Evolutionary conservation across 2,797 vertebrate species (phyloP).

Genomic region (Cossypha caffra): DNA sequence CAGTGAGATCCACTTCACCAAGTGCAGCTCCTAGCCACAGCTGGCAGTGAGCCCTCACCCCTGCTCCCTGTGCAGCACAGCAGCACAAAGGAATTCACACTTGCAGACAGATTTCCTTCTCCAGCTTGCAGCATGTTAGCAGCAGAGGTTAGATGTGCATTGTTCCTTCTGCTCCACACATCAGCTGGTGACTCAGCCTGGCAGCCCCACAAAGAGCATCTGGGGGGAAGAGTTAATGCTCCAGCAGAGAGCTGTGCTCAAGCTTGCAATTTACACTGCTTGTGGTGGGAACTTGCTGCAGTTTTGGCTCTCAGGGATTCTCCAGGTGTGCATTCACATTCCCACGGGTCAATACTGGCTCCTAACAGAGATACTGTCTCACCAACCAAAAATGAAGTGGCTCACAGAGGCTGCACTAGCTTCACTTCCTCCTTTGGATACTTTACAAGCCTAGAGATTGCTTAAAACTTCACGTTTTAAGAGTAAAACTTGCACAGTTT

Average conservation of each 20-base stretch:
- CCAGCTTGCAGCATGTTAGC: not conserved
- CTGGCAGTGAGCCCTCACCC: not conserved
- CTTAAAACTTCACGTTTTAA: not conserved
- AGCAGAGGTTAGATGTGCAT: not conserved
- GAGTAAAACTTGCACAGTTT: not conserved
- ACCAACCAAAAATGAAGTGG: not conserved
- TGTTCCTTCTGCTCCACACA: not conserved
- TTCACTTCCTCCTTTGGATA: accelerated
- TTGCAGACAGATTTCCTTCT: not conserved
- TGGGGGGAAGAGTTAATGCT: not conserved
- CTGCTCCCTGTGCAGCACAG: accelerated
- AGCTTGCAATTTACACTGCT: not conserved
- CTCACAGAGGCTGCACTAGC: not conserved
- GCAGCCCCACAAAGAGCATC: not conserved
- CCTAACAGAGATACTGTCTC: not conserved
- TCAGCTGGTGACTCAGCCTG: not conserved
- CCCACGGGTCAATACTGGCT: accelerated
- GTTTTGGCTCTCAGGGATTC: not conserved
- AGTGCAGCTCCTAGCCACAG: not conserved
- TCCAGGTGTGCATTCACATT: not conserved
- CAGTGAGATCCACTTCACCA: not conserved
- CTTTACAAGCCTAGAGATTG: not conserved
- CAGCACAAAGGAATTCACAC: not conserved
- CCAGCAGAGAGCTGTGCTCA: not conserved
- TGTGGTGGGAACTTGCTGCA: not conserved